A percentile compares a stretch with the other conserved stretches of the same genome.
Conservation (phyloP, 2,797 vertebrate species). For the Helostoma temminkii region DNA sequence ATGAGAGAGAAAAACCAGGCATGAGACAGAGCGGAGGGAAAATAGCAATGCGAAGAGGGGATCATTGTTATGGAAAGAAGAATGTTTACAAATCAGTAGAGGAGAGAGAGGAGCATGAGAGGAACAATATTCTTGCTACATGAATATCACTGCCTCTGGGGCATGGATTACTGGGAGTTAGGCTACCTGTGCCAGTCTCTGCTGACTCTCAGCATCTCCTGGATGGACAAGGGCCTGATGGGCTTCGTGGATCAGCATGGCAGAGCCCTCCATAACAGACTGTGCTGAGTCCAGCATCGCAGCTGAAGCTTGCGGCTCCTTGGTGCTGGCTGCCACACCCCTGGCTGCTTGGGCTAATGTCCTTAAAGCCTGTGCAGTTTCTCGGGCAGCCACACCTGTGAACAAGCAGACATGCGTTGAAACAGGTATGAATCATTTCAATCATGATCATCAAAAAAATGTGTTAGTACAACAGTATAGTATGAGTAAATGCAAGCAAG, state of each 20-base stretch:
- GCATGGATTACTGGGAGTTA: conserved; percentile 18
- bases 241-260: conserved; percentile 97
- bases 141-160: conserved; percentile 18
- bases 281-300: conserved; percentile 97
- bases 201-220: conserved; percentile 96
- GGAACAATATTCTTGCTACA: conserved; percentile 32
- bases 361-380: conserved; percentile 96
- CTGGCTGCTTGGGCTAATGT: conserved; percentile 95
- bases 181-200: conserved; percentile 95
- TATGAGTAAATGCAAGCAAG: not conserved
- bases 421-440: not conserved
- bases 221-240: conserved; percentile 95
- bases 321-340: conserved; percentile 95
- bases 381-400: conserved; percentile 95
- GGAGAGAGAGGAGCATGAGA: conserved; percentile 26
- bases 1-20: conserved; percentile 62
- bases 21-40: conserved; percentile 59
- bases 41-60: conserved; percentile 70
- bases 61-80: conserved; percentile 66
- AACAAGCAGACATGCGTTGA: not conserved
- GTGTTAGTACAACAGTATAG: not conserved
- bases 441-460: not conserved
- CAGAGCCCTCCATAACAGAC: conserved; percentile 98
- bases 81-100: conserved; percentile 65
- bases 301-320: conserved; percentile 89